Base-by-base conservation (phyloP, 2,113 vertebrate genomes). In the Crotalus helleri region DNA sequence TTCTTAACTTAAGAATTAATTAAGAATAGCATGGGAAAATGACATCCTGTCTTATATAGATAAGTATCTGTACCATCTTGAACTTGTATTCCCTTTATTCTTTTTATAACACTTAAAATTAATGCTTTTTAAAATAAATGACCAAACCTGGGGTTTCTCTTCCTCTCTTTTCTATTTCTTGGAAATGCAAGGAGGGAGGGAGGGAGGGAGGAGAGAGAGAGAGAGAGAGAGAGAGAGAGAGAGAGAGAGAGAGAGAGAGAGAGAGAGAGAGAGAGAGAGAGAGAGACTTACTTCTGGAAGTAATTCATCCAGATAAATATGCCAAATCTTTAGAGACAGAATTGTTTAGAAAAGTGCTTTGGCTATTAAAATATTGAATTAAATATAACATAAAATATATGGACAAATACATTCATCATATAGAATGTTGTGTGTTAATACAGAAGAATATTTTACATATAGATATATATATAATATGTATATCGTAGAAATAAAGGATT, bases 301-400 rank as follows among this genome's bases (percentile, higher is more conserved):
- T 95, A 94, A 95, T 96, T 92, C 95, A 96, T 95, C 94, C 96
- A 97, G 96, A 96, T 96, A 95, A 89, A 96, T 92, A 88, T 96
- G 94, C 96, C 97, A 97, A 95, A 95, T 97, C 95, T 94, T 95
- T 93, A 95, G 94, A 97, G 96, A 92, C 94, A 96, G 93, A 94
- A 94, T 95, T 96, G 95, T 97, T 96, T 96, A 96, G 96, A 97
- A 92, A 94, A 96, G 95, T 95, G 55, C 94, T 91, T 53, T 93
- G 93, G 93, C 94, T 94, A 95, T 96, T 95, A 95, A 97, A 97
- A 92, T 94, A 90, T 94, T 97, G 94, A 88, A 91, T 97, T 96
- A 96, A 95, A 97, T 95, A 93, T 93, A 96, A 92, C 81, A 69
- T 93, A 94, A 96, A 95, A 46, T 90, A 94, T 95, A 94, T n/a